phyloP scores from a whole-genome alignment of 1,140 invertebrate species.

The Meloidogyne floridensis region DNA sequence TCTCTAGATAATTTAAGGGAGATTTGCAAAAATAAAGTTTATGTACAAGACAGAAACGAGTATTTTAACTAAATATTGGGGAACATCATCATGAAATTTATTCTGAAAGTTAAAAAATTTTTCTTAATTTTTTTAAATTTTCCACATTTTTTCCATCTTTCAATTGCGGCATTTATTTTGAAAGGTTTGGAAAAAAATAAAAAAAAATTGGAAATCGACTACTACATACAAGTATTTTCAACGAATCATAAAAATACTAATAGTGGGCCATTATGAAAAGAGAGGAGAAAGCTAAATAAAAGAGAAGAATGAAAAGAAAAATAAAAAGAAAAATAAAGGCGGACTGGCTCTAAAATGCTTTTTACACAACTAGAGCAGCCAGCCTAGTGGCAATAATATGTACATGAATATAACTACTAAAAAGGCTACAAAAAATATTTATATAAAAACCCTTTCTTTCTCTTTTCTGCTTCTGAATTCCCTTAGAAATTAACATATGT shows the following conservation, averaged over 20 bases:
- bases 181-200: too few species aligned
- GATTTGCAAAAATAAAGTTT: too few species aligned
- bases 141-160: too few species aligned
- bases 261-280: slow-evolving; percentile 12
- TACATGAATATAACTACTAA: background rate
- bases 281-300: background rate
- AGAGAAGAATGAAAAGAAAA: background rate
- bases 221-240: background rate
- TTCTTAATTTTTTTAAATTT: too few species aligned
- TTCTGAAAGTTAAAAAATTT: too few species aligned
- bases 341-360: background rate
- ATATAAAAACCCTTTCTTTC: background rate
- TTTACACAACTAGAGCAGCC: background rate
- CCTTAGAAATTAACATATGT: slow-evolving; percentile 5
- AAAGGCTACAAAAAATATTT: background rate
- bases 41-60: too few species aligned
- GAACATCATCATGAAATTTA: too few species aligned
- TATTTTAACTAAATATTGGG: too few species aligned
- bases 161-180: too few species aligned
- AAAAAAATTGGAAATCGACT: too few species aligned
- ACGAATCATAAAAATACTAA: slow-evolving; percentile 7
- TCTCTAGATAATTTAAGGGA: too few species aligned
- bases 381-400: background rate
- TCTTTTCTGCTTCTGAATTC: background rate
- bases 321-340: background rate